Conservation (phyloP, 2,797 vertebrate species). For the Botia almorhae region DNA sequence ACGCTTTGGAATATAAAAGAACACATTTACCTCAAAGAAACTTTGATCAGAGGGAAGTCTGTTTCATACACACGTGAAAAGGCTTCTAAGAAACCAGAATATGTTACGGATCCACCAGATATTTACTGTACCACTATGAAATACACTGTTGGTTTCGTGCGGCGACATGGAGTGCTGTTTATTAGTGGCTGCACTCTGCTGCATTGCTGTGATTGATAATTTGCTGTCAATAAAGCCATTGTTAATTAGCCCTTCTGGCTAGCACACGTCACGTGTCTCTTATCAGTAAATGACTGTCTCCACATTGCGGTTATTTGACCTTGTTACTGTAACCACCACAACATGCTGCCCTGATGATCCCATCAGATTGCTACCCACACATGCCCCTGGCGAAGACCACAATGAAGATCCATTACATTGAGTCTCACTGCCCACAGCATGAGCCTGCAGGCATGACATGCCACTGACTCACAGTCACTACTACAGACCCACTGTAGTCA, state of each 20-base stretch:
- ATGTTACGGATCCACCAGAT: not conserved
- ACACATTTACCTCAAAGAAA: not conserved
- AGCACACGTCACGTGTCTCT: conserved; percentile 56
- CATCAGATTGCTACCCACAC: conserved; percentile 54
- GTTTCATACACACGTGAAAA: not conserved
- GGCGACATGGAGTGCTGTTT: conserved; percentile 64
- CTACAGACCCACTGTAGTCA: conserved; percentile 43
- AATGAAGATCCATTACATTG: conserved; percentile 56
- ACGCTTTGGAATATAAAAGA: not conserved
- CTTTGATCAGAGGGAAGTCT: not conserved
- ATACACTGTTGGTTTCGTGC: not conserved
- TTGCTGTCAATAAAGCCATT: conserved; percentile 60
- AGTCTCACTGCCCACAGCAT: conserved; percentile 63
- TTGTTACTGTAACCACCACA: conserved; percentile 65
- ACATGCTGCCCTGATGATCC: conserved; percentile 59
- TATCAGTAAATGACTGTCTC: conserved; percentile 57
- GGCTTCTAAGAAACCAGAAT: not conserved
- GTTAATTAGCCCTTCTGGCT: conserved; percentile 49
- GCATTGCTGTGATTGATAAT: conserved; percentile 13
- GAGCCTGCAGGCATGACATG: conserved; percentile 32
- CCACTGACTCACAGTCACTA: conserved; percentile 63
- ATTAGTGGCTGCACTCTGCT: conserved; percentile 22
- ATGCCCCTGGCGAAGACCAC: conserved; percentile 56
- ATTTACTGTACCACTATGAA: not conserved
- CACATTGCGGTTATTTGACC: conserved; percentile 62